Conservation (phyloP, 2,113 vertebrate species). For the Ophthalmolycus amberensis region DNA sequence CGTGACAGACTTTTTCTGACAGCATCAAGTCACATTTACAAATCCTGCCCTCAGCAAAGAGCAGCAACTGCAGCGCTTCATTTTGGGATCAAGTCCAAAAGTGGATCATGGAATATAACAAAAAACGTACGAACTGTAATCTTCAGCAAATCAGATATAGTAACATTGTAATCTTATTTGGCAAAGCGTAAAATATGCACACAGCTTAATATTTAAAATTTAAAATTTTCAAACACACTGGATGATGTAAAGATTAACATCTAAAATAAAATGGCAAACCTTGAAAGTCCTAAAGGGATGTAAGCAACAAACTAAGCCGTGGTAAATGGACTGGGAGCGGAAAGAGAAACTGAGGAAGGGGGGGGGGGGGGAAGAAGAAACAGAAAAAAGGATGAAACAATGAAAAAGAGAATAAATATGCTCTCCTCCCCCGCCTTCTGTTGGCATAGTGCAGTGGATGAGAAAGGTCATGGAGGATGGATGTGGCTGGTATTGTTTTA, state of each 20-base stretch:
- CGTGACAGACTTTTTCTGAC: constrained; percentile 16
- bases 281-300: not conserved
- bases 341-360: not conserved
- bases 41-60: not conserved
- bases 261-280: not conserved
- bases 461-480: no score
- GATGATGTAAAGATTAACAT: not conserved
- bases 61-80: not conserved
- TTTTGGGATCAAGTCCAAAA: not conserved
- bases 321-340: not conserved
- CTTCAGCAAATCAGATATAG: not conserved
- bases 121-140: not conserved
- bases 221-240: not conserved
- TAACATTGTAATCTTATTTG: not conserved
- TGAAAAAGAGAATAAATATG: not conserved
- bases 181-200: not conserved
- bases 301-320: not conserved
- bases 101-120: not conserved
- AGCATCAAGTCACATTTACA: not conserved
- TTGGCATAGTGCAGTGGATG: not conserved
- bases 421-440: not conserved
- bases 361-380: not conserved
- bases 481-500: not conserved
- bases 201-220: not conserved
- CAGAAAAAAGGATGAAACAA: not conserved